A percentile compares a stretch with the other conserved stretches of the same genome.
Conservation (phyloP, 2,797 vertebrate species). For the Argentina silus region DNA sequence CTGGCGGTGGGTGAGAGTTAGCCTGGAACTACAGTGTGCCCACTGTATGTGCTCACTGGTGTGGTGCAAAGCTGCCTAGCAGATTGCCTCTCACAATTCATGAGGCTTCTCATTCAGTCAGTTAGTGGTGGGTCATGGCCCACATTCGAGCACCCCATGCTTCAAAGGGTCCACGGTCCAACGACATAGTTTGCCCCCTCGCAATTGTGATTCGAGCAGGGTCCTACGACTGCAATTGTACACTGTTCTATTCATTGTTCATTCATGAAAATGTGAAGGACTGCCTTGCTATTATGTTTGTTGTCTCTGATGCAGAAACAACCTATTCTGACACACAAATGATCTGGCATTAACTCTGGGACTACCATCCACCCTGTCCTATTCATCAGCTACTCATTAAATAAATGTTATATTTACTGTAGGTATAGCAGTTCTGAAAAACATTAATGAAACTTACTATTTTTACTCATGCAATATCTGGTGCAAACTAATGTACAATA, state of each 20-base stretch:
- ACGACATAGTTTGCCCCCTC: background rate
- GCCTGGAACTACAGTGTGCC: conserved; percentile 18
- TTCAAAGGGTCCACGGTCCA: conserved; percentile 26
- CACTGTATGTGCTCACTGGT: conserved; percentile 35
- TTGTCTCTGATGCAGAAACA: background rate
- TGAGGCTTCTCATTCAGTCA: conserved; percentile 41
- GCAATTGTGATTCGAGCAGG: conserved; percentile 19
- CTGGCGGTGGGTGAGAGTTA: conserved; percentile 14
- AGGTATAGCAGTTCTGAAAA: too few relatives aligned
- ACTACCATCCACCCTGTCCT: background rate
- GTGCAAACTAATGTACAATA: too few relatives aligned
- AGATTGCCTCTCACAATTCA: conserved; percentile 41
- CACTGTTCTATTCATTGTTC: conserved; percentile 31
- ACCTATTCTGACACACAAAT: background rate
- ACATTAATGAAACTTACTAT: too few relatives aligned
- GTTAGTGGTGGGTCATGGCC: conserved; percentile 26
- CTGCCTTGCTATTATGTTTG: background rate
- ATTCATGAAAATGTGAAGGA: conserved; percentile 31
- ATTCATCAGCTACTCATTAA: too few relatives aligned
- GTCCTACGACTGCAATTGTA: conserved; percentile 19
- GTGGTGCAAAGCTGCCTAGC: conserved; percentile 39
- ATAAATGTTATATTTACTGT: too few relatives aligned
- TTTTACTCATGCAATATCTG: too few relatives aligned
- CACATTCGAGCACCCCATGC: conserved; percentile 29
- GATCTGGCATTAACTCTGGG: background rate